A percentile compares a stretch with the other conserved stretches of the same genome.
Conservation (phyloP, 2,113 vertebrate species). For the Cromileptes altivelis region DNA sequence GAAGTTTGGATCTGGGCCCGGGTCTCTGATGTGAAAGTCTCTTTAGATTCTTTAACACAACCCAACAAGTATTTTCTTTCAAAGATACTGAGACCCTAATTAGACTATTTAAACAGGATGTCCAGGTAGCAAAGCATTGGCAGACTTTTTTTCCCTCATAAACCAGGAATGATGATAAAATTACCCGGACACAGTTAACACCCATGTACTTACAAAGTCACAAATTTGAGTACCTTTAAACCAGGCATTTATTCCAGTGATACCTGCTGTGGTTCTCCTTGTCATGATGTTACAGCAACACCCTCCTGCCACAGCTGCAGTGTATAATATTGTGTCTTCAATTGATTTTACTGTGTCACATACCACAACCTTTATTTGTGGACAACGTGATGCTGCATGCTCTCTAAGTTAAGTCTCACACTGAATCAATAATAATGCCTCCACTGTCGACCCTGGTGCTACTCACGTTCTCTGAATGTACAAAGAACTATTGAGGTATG, state of each 20-base stretch:
- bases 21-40: too few species aligned
- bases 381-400: constrained; percentile 7
- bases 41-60: too few species aligned
- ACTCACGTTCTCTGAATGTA: not conserved
- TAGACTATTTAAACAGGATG: too few species aligned
- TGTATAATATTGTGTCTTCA: not conserved
- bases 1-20: too few species aligned
- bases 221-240: not conserved
- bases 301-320: not conserved
- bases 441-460: constrained; percentile 9
- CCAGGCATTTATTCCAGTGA: too few species aligned
- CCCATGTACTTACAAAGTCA: not conserved
- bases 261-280: not conserved
- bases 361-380: constrained; percentile 18
- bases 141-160: too few species aligned
- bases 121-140: too few species aligned
- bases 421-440: not conserved
- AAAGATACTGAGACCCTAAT: too few species aligned
- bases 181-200: not conserved
- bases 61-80: too few species aligned
- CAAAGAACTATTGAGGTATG: not conserved
- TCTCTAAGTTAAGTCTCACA: not conserved
- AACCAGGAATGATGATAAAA: too few species aligned
- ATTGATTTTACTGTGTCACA: constrained; percentile 20
- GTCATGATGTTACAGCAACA: not conserved